Evolutionary conservation across 2,888 invertebrate species (phyloP), one percentile per base, ranked within the genome.

Genomic region (Ptychoptera contaminata): DNA sequence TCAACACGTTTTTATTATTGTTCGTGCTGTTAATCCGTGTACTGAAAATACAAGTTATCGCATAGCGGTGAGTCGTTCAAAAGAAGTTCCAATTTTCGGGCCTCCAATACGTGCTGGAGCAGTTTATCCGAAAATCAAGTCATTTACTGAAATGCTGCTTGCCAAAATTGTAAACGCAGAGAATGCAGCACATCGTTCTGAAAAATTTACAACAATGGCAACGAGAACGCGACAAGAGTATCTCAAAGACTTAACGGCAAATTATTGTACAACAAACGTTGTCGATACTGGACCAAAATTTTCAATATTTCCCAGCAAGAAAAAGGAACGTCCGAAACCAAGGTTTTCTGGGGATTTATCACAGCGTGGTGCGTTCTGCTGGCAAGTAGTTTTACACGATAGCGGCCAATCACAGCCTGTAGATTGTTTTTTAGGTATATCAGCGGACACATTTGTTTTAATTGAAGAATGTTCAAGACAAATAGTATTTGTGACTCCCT

Each of bases 151-250:
- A 61, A 88, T 94, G 63, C 73, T 96, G 40, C 69, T 94, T 56
- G 87, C 93, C 46, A 96, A 96, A 79, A 84, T 91, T 36, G 90
- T 96, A 51, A 96, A 96, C 65, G 94, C 91, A 16, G 94, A 96
- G 63, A 93, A 93, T 67, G 93, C 94, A 10, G 93, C 93, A 10
- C 92, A 94, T 61, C 77, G 87, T 54, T 92, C 93, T 38, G 91
- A 93, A 58, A 96, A 96, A 67, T 96, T 96, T 67, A 86, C 87
- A 44, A 90, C 91, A 40, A 94, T 96, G 93, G 93, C 94, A 10
- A 90, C 88, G 9, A 74, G 96, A 55, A 96, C 96, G 37, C 72
- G 94, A 51, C 88, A 92, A 61, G 94, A 94, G 68, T 93, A 93
- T 67, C 73, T 96, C 55, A 93, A 92, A 64, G 96, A 96, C 66